phyloP scores from a whole-genome alignment of 53 echinoderm and acorn worm genomes.

The Glandiceps talaboti region DNA sequence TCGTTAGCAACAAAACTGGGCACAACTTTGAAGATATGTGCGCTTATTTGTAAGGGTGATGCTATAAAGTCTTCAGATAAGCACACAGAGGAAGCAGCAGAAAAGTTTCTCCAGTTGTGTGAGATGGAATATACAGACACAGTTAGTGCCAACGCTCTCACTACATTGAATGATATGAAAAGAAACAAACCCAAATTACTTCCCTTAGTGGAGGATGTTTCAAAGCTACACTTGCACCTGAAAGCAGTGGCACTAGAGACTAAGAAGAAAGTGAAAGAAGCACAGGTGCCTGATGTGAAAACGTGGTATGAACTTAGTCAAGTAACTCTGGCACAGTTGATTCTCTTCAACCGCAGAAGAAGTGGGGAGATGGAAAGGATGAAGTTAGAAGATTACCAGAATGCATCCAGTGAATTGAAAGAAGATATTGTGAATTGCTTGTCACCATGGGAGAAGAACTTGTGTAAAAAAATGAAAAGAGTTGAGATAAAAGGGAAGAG shows the following conservation, averaged over 20 bases:
- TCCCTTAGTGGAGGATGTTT: conserved; percentile 13
- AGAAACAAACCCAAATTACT: conserved; percentile 20
- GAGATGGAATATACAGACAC: conserved; percentile 20
- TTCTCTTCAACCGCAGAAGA: conserved; percentile 26
- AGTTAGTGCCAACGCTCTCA: conserved; percentile 15
- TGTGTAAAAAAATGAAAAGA: conserved; percentile 33
- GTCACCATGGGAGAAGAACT: conserved; percentile 45
- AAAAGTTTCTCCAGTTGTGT: conserved; percentile 17
- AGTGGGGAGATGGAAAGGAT: conserved; percentile 32
- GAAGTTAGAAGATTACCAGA: conserved; percentile 2
- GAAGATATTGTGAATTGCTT: background rate
- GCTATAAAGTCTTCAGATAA: background rate
- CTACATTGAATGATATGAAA: conserved; percentile 12
- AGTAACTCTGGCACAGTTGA: conserved; percentile 12
- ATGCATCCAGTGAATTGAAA: background rate
- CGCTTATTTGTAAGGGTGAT: conserved; percentile 18
- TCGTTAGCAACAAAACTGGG: conserved; percentile 37
- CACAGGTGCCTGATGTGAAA: background rate
- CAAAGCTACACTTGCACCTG: conserved; percentile 7
- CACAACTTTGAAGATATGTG: conserved; percentile 28
- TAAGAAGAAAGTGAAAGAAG: background rate
- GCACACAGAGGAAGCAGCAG: background rate
- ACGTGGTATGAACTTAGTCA: conserved; percentile 13
- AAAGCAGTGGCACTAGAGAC: background rate
- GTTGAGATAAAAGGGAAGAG: conserved; percentile 60